These are phyloP conservation scores for Capricornis sumatraensis DNA, from an alignment of 2,113 vertebrate genomes.

Conservation along the genomic window DNA sequence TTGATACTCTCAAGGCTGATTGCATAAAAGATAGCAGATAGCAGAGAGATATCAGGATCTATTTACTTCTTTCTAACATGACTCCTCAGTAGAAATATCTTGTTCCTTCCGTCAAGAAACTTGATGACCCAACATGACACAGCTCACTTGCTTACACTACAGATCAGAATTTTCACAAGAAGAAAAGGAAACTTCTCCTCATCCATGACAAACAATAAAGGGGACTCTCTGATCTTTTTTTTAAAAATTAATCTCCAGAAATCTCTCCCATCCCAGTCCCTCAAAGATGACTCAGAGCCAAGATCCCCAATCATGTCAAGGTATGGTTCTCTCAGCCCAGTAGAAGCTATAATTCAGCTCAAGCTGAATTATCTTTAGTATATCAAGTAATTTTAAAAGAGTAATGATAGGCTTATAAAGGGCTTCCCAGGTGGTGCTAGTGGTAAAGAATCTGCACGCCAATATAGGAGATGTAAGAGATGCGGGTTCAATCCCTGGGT, in stretches of 20 bases:
- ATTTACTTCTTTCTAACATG: not conserved
- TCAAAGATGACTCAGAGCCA: not conserved
- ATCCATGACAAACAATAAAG: not conserved
- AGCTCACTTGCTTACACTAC: not conserved
- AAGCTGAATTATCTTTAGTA: not conserved
- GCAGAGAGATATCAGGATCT: not conserved
- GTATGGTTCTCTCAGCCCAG: not conserved
- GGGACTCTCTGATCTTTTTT: not conserved
- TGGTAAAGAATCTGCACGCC: not conserved
- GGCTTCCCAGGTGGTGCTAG: not conserved
- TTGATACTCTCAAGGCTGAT: not conserved
- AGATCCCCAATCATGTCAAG: not conserved
- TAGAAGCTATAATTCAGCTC: not conserved
- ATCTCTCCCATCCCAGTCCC: not conserved
- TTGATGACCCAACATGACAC: not conserved
- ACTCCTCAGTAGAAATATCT: not conserved
- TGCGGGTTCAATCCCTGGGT: not conserved
- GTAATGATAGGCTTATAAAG: not conserved
- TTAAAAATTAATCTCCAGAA: not conserved
- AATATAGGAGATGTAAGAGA: not conserved
- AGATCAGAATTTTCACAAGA: not conserved
- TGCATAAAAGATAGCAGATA: not conserved
- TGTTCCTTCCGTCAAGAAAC: not conserved
- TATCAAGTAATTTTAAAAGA: not conserved
- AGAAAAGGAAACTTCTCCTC: not conserved